Evolutionary conservation across 1,140 invertebrate genomes (phyloP).

Genomic region (Nasonia giraulti): DNA sequence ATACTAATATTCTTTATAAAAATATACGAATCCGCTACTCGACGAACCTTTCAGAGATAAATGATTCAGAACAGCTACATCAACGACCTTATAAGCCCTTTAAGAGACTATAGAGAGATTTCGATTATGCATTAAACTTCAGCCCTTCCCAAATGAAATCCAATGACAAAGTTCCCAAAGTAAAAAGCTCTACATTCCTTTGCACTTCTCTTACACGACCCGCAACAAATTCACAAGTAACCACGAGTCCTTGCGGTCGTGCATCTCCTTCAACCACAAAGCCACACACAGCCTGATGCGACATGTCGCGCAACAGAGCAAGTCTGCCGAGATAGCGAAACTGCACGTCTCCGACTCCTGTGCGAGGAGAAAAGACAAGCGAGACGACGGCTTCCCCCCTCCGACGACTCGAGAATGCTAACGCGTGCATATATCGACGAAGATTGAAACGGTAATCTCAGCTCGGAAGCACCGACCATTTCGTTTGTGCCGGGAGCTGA

Average conservation of each 20-base stretch:
- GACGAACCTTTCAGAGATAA: too few relatives aligned
- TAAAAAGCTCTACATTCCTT: too few relatives aligned
- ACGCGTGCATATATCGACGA: conserved; percentile 21
- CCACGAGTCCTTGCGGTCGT: background rate
- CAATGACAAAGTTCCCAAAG: background rate
- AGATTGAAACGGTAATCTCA: conserved; percentile 43
- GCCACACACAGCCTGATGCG: background rate
- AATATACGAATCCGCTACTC: too few relatives aligned
- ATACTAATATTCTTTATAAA: too few relatives aligned
- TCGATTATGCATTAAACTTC: too few relatives aligned
- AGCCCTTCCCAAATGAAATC: background rate
- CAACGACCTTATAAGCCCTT: too few relatives aligned
- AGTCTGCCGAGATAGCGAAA: background rate
- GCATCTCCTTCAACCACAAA: background rate
- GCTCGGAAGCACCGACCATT: conserved; percentile 30
- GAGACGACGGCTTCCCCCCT: background rate
- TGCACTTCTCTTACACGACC: background rate
- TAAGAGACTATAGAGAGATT: too few relatives aligned
- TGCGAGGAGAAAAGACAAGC: background rate
- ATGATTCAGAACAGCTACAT: too few relatives aligned
- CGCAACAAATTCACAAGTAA: background rate
- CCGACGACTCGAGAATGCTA: background rate
- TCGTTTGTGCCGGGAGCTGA: background rate
- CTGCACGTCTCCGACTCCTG: background rate
- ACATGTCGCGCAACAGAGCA: background rate